Evolutionary conservation across 2,888 invertebrate genomes (phyloP).

Genomic region (Pelosia muscerda): DNA sequence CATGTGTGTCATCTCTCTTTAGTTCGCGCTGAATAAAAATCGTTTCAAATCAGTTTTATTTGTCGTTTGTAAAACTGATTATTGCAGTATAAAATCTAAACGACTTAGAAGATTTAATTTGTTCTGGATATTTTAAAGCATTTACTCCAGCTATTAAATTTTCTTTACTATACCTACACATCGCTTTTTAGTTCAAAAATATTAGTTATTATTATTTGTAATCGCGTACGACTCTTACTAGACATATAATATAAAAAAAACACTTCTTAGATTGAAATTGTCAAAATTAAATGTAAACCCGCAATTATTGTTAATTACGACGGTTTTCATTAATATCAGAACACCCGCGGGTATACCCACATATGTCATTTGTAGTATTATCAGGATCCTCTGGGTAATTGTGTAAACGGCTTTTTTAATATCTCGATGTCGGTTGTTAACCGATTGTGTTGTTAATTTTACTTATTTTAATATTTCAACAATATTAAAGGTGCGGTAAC

Average conservation of each 20-base stretch:
- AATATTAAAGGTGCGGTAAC: neutral
- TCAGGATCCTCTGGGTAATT: constrained; percentile 36
- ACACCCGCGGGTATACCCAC: constrained; percentile 30
- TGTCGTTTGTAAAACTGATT: no score
- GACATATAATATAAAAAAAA: neutral
- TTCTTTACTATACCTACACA: neutral
- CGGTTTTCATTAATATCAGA: constrained; percentile 9
- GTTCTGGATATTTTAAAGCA: no score
- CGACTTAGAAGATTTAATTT: no score
- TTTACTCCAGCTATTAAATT: neutral
- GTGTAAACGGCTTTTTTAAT: constrained; percentile 21
- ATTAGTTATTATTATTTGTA: no score
- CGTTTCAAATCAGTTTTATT: no score
- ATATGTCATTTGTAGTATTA: constrained; percentile 33
- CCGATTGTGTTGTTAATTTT: neutral
- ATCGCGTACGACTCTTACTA: neutral
- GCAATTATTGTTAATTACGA: constrained; percentile 4
- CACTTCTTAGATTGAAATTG: neutral
- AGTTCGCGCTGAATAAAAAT: no score
- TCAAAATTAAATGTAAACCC: constrained; percentile 23
- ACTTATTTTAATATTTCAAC: neutral
- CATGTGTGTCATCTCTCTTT: no score
- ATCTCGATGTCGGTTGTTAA: constrained; percentile 1
- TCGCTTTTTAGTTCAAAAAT: neutral
- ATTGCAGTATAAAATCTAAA: no score